Conservation (phyloP, 2,113 vertebrate species). For the Neogobius melanostomus region DNA sequence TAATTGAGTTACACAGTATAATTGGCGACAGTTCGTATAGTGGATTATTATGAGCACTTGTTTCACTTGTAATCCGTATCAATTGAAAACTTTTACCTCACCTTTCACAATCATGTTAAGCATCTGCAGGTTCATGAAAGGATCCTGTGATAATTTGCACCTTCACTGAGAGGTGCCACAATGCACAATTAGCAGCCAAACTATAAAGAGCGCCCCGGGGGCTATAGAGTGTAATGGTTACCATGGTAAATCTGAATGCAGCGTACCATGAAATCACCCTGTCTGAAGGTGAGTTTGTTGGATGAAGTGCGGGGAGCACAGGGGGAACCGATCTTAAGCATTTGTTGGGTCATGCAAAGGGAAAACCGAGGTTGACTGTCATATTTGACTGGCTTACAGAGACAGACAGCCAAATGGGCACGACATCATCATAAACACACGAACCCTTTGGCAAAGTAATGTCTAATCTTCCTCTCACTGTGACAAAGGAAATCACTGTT, state of each 20-base stretch:
- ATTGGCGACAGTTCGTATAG: too few species aligned
- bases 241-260: conserved; percentile 2
- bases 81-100: too few species aligned
- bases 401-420: conserved; percentile 68
- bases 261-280: conserved; percentile 8
- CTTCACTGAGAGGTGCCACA: conserved; percentile 6
- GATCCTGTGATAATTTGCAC: conserved; percentile 26
- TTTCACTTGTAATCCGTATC: background rate
- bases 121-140: conserved; percentile 21
- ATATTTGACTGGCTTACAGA: conserved; percentile 53
- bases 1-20: too few species aligned
- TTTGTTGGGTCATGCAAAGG: conserved; percentile 53
- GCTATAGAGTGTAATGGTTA: conserved; percentile 9
- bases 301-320: conserved; percentile 21
- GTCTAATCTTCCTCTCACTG: background rate
- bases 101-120: conserved; percentile 21
- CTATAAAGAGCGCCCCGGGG: background rate
- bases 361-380: conserved; percentile 61
- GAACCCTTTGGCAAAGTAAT: conserved; percentile 19
- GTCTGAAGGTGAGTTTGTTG: conserved; percentile 19
- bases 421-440: conserved; percentile 14
- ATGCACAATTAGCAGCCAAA: conserved; percentile 4
- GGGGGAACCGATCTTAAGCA: conserved; percentile 41
- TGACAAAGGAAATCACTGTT: conserved; percentile 35
- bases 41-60: background rate